Percentiles rank a stretch among this genome's conserved stretches.
Conservation (phyloP, 2,797 vertebrate species). For the Harpagifer antarcticus region DNA sequence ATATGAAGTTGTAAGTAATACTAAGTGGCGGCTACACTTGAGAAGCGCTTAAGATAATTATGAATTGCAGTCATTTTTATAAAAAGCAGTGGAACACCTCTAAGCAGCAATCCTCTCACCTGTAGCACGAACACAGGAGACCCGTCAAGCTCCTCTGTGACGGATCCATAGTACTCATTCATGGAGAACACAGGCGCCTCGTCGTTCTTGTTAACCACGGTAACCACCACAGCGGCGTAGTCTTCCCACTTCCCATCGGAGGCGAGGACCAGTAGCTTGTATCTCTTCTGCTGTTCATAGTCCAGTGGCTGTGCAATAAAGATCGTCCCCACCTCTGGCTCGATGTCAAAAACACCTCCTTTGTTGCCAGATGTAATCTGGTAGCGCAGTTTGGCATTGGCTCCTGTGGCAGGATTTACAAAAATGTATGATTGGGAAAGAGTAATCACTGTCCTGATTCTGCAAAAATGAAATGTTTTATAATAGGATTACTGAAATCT, state of each 20-base stretch:
- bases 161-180: conserved; percentile 91
- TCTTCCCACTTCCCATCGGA: conserved; percentile 95
- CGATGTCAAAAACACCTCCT: conserved; percentile 89
- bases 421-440: conserved; percentile 30
- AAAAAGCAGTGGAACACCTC: background rate
- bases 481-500: conserved; percentile 5
- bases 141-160: conserved; percentile 90
- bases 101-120: conserved; percentile 70
- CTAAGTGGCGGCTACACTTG: background rate
- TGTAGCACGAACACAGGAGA: conserved; percentile 92
- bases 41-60: conserved; percentile 21
- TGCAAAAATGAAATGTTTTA: conserved; percentile 4
- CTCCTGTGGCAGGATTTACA: conserved; percentile 78
- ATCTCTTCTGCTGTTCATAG: conserved; percentile 90
- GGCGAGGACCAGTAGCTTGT: conserved; percentile 90
- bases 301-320: conserved; percentile 90
- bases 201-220: conserved; percentile 92
- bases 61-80: conserved; percentile 19
- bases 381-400: conserved; percentile 91
- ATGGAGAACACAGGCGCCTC: conserved; percentile 91
- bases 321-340: conserved; percentile 91
- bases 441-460: conserved; percentile 10
- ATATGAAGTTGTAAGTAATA: conserved; percentile 13
- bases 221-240: conserved; percentile 87
- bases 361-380: conserved; percentile 92